These are phyloP conservation scores for Cardiocondyla obscurior DNA, from an alignment of 1,140 invertebrate genomes.

Conservation along the genomic window DNA sequence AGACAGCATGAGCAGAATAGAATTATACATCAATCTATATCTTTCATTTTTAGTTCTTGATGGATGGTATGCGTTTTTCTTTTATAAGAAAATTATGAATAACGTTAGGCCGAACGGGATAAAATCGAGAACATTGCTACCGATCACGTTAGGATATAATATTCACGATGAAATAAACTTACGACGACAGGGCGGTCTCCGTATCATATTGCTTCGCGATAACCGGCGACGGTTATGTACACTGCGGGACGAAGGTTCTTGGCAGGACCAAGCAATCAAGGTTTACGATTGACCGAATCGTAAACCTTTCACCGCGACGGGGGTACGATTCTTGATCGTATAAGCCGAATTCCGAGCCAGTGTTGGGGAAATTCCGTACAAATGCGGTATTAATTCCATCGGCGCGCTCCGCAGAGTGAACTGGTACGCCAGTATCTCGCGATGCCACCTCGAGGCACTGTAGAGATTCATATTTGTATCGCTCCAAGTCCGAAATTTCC, in stretches of 20 bases:
- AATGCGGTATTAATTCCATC: slow-evolving; percentile 61
- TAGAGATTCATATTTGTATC: slow-evolving; percentile 48
- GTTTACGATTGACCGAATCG: slow-evolving; percentile 71
- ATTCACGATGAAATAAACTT: slow-evolving; percentile 50
- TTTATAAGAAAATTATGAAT: not conserved
- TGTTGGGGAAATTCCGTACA: slow-evolving; percentile 54
- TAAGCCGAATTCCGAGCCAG: slow-evolving; percentile 16
- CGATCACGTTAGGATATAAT: slow-evolving; percentile 56
- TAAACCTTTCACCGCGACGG: slow-evolving; percentile 51
- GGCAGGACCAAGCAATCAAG: slow-evolving; percentile 54
- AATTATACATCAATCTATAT: slow-evolving; percentile 6
- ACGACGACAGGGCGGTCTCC: not conserved
- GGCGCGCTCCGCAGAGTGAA: not conserved
- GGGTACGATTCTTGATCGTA: slow-evolving; percentile 55
- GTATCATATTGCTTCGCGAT: slow-evolving; percentile 21
- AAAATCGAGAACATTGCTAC: slow-evolving; percentile 4
- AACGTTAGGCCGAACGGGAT: not conserved
- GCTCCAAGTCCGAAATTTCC: slow-evolving; percentile 40
- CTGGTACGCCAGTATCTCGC: slow-evolving; percentile 20
- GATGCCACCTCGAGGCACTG: slow-evolving; percentile 43
- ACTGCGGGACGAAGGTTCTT: not conserved
- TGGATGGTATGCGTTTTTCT: not conserved
- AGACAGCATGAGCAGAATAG: not conserved
- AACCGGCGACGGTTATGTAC: slow-evolving; percentile 13
- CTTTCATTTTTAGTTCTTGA: not conserved